phyloP scores from a whole-genome alignment of 2,113 vertebrate species.

The Desmodus rotundus region DNA sequence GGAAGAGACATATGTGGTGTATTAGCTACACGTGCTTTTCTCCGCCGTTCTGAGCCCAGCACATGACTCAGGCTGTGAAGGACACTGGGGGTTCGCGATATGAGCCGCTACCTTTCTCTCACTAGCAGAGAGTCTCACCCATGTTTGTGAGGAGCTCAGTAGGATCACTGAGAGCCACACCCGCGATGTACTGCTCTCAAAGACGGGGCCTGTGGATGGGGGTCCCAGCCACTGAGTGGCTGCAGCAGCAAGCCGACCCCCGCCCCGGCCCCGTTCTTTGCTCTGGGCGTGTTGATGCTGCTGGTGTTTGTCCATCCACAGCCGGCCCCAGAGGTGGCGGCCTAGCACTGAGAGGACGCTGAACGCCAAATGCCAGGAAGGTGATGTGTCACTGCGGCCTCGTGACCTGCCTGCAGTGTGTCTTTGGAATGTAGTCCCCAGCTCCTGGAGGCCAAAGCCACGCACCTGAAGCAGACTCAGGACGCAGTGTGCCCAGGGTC shows the following conservation, averaged over 20 bases:
- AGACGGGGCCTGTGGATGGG: neutral
- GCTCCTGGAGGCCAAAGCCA: too few relatives aligned
- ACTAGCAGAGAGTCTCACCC: too few relatives aligned
- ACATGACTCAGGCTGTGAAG: rapidly evolving
- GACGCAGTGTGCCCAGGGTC: neutral
- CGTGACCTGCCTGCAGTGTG: rapidly evolving
- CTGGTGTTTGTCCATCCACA: rapidly evolving
- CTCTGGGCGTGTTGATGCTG: rapidly evolving
- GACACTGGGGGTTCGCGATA: neutral
- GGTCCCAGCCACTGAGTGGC: too few relatives aligned
- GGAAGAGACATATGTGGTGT: neutral
- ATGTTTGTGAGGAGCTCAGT: neutral
- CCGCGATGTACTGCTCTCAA: neutral
- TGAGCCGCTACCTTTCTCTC: neutral
- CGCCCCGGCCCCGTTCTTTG: neutral
- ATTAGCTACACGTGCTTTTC: rapidly evolving
- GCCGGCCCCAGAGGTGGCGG: neutral
- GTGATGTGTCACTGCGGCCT: rapidly evolving
- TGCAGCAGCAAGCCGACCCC: neutral
- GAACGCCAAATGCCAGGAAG: too few relatives aligned
- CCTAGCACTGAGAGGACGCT: rapidly evolving
- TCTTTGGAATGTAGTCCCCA: neutral
- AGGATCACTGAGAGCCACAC: too few relatives aligned
- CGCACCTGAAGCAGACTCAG: rapidly evolving
- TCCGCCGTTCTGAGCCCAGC: neutral